phyloP scores from a whole-genome alignment of 2,888 invertebrate genomes.

The Pegoplata infirma region DNA sequence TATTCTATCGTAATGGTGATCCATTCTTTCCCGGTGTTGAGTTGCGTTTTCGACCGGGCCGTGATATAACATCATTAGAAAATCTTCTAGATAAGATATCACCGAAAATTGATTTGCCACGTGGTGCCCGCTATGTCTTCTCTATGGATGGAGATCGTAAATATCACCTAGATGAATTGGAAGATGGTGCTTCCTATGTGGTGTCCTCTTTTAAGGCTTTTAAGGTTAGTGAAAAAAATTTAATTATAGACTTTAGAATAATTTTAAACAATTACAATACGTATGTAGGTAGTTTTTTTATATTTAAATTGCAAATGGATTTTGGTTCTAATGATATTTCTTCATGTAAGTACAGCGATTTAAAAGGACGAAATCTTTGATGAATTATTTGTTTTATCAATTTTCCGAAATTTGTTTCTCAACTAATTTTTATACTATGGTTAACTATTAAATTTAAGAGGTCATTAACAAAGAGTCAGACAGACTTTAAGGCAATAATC shows the following conservation, averaged over 20 bases:
- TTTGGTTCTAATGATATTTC: conserved; percentile 9
- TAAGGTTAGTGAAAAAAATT: conserved; percentile 81
- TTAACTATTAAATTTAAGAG: too few relatives aligned
- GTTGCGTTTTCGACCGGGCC: conserved; percentile 91
- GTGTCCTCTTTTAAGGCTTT: conserved; percentile 95
- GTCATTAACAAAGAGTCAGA: too few relatives aligned
- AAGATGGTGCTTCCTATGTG: conserved; percentile 95
- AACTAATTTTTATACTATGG: too few relatives aligned
- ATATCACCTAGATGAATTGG: conserved; percentile 89
- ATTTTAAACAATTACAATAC: not conserved
- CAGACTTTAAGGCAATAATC: too few relatives aligned
- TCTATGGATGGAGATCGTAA: conserved; percentile 94
- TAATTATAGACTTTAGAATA: not conserved
- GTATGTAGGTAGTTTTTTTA: conserved; percentile 10
- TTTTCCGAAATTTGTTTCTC: too few relatives aligned
- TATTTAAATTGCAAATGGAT: conserved; percentile 28
- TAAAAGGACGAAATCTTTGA: not conserved
- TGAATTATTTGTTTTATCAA: not conserved
- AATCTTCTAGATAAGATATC: conserved; percentile 91
- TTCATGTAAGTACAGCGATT: not conserved
- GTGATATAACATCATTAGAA: conserved; percentile 91
- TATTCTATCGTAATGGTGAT: conserved; percentile 96
- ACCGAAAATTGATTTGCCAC: conserved; percentile 90
- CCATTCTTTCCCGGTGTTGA: conserved; percentile 94
- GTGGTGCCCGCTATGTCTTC: conserved; percentile 94